Evolutionary conservation across 2,888 invertebrate species (phyloP).

Genomic region (Latheticus oryzae): DNA sequence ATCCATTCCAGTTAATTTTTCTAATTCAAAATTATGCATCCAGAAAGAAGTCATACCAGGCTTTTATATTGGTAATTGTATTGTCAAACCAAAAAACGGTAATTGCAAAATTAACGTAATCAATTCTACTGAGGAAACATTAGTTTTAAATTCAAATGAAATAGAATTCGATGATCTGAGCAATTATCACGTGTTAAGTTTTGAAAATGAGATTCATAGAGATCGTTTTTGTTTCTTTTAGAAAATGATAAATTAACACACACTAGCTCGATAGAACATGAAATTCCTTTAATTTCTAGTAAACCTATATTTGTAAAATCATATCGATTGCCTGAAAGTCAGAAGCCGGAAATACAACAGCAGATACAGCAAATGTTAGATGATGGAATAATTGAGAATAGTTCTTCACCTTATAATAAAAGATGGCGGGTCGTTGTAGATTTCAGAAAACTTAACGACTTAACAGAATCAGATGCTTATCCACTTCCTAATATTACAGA

Average conservation of each 20-base stretch:
- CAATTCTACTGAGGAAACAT: constrained; percentile 1
- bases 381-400: constrained; percentile 46
- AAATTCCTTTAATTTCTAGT: not conserved
- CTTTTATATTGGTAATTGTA: constrained; percentile 27
- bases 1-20: constrained; percentile 1
- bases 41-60: constrained; percentile 23
- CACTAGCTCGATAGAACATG: not conserved
- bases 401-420: constrained; percentile 44
- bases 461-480: constrained; percentile 45
- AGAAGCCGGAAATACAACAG: constrained; percentile 48
- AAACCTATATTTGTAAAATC: constrained; percentile 2
- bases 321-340: constrained; percentile 6
- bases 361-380: constrained; percentile 48
- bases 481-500: constrained; percentile 46
- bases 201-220: too few relatives aligned
- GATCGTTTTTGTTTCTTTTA: constrained; percentile 47
- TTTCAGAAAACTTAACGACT: constrained; percentile 46
- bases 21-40: constrained; percentile 16
- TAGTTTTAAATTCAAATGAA: constrained; percentile 11
- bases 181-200: constrained; percentile 8
- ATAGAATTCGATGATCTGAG: constrained; percentile 11
- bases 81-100: constrained; percentile 12
- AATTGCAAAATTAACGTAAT: constrained; percentile 12
- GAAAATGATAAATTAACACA: not conserved
- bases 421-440: constrained; percentile 47